Percentiles rank a stretch among this genome's conserved stretches.
These are phyloP conservation scores for Poecilia latipinna DNA, from an alignment of 2,113 vertebrate species.

Conservation along the genomic window DNA sequence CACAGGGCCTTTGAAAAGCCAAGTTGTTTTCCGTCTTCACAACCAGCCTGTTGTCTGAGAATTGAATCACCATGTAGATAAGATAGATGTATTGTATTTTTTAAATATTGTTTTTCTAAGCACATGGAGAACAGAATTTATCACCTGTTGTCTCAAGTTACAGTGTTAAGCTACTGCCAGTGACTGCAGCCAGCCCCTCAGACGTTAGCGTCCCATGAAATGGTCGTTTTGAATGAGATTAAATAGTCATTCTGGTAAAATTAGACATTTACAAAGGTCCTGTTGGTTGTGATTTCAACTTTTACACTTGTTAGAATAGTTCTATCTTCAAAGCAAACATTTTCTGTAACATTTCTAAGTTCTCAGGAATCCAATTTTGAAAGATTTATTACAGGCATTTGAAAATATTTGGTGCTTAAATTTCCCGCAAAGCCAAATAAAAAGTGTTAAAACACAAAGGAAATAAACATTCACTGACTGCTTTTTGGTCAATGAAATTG, in stretches of 20 bases:
- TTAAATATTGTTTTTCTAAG: neutral
- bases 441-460: neutral
- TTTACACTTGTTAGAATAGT: constrained; percentile 27
- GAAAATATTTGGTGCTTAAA: constrained; percentile 36
- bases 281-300: constrained; percentile 13
- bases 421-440: constrained; percentile 22
- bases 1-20: constrained; percentile 30
- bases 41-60: constrained; percentile 16
- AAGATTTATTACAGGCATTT: constrained; percentile 25
- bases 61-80: constrained; percentile 15
- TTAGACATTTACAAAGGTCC: constrained; percentile 9
- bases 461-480: constrained; percentile 7
- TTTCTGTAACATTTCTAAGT: constrained; percentile 27
- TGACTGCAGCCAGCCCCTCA: constrained; percentile 52
- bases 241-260: neutral
- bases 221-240: constrained; percentile 10
- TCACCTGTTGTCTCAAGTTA: constrained; percentile 24
- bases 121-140: constrained; percentile 7
- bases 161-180: constrained; percentile 35
- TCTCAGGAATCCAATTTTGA: constrained; percentile 52
- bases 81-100: neutral
- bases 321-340: constrained; percentile 18
- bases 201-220: neutral
- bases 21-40: constrained; percentile 40
- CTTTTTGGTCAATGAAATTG: constrained; percentile 26